phyloP scores from a whole-genome alignment of 1,140 invertebrate genomes.

The Dinothrombium tinctorium region DNA sequence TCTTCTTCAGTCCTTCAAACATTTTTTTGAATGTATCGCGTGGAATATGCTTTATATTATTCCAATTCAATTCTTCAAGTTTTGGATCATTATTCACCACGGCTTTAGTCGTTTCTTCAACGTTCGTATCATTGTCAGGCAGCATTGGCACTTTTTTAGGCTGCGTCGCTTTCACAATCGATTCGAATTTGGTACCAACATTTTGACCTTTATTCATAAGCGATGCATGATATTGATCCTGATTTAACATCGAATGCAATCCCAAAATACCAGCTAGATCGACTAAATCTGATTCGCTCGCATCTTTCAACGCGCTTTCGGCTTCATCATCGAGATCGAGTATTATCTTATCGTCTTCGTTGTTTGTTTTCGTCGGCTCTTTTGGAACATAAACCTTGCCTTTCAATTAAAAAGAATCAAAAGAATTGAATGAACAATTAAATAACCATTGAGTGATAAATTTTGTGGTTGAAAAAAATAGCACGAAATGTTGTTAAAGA shows the following conservation, averaged over 20 bases:
- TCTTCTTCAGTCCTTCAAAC: conserved; percentile 61
- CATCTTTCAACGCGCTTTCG: conserved; percentile 64
- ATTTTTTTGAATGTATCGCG: conserved; percentile 77
- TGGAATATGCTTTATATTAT: conserved; percentile 97
- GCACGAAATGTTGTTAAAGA: not conserved
- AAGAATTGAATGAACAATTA: not conserved
- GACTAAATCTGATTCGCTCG: conserved; percentile 92
- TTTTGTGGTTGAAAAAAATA: not conserved
- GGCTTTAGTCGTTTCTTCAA: conserved; percentile 65
- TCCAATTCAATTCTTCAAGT: conserved; percentile 74
- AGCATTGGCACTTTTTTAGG: conserved; percentile 56
- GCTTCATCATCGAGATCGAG: conserved; percentile 87
- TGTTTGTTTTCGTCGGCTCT: conserved; percentile 39
- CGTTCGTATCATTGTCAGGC: conserved; percentile 78
- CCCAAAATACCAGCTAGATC: conserved; percentile 97
- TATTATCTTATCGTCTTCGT: conserved; percentile 31
- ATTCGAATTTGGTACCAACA: conserved; percentile 24
- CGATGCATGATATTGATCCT: conserved; percentile 96
- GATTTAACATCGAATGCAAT: conserved; percentile 99
- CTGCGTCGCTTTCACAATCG: conserved; percentile 76
- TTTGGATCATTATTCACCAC: conserved; percentile 53
- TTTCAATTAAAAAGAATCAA: conserved; percentile 9
- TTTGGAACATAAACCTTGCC: conserved; percentile 50
- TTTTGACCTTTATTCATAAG: conserved; percentile 69
- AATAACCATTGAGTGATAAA: not conserved